Percentiles rank a stretch among this genome's conserved stretches.
Evolutionary conservation across 2,113 vertebrate species (phyloP).

Genomic region (Istiophorus platypterus): DNA sequence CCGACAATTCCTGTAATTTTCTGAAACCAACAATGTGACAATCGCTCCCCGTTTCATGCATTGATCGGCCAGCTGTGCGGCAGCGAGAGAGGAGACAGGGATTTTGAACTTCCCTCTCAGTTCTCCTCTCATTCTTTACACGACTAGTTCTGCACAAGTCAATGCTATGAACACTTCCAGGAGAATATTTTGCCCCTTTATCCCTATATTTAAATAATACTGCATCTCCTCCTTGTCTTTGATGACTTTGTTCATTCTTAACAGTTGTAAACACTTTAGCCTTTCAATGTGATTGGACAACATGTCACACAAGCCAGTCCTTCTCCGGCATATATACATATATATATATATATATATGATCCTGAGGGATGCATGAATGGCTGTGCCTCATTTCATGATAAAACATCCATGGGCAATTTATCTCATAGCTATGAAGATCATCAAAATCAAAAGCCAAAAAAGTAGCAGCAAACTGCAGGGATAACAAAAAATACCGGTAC

Average conservation of each 20-base stretch:
- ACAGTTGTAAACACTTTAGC: background rate
- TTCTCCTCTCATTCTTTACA: background rate
- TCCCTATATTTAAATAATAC: background rate
- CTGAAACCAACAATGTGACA: background rate
- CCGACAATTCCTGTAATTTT: background rate
- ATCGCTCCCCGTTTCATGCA: background rate
- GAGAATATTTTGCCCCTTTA: too few relatives aligned
- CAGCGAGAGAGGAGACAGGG: background rate
- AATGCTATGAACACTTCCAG: background rate
- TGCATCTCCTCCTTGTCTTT: background rate
- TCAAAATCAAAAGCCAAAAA: background rate
- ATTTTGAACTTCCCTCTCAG: constrained; percentile 2
- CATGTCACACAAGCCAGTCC: background rate
- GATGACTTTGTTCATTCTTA: background rate
- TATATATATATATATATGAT: background rate
- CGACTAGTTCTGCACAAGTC: background rate
- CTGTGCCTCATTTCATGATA: background rate
- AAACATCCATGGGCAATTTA: background rate
- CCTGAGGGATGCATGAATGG: background rate
- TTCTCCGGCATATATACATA: background rate
- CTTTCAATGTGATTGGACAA: background rate
- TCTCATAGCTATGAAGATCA: background rate
- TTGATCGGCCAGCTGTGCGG: background rate
- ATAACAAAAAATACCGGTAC: background rate
- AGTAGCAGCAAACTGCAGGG: background rate